Evolutionary conservation across 1,140 invertebrate genomes (phyloP).

Genomic region (Megalopta genalis): DNA sequence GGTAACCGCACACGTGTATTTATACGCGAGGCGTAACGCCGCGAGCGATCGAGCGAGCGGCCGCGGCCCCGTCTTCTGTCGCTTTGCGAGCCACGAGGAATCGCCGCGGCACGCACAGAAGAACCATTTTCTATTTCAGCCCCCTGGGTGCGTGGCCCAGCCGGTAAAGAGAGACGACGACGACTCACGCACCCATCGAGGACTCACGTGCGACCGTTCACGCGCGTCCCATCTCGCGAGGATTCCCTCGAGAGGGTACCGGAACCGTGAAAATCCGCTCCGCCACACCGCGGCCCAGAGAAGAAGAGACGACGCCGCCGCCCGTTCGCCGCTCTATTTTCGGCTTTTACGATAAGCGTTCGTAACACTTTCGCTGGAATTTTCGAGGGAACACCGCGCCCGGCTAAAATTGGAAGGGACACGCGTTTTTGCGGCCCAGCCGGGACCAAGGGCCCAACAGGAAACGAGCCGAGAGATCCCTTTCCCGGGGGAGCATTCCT

Average conservation of each 20-base stretch:
- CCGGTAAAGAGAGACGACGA: not conserved
- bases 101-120: not conserved
- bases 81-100: not conserved
- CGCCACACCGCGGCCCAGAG: not conserved
- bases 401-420: not conserved
- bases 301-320: no score
- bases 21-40: slow-evolving; percentile 8
- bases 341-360: slow-evolving; percentile 16
- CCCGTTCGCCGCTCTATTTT: not conserved
- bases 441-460: not conserved
- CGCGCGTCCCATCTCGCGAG: not conserved
- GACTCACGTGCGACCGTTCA: slow-evolving; percentile 2
- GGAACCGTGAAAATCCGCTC: slow-evolving; percentile 20
- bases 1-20: slow-evolving; percentile 33
- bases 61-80: no score
- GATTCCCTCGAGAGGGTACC: not conserved
- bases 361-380: slow-evolving; percentile 20
- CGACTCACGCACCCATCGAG: not conserved
- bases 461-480: not conserved
- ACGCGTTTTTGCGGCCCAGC: not conserved
- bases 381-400: no score
- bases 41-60: no score
- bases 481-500: not conserved
- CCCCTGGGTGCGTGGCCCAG: no score
- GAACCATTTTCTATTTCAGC: slow-evolving; percentile 28